Base-by-base conservation (phyloP, 1,140 invertebrate genomes). In the Drosophila navojoa region DNA sequence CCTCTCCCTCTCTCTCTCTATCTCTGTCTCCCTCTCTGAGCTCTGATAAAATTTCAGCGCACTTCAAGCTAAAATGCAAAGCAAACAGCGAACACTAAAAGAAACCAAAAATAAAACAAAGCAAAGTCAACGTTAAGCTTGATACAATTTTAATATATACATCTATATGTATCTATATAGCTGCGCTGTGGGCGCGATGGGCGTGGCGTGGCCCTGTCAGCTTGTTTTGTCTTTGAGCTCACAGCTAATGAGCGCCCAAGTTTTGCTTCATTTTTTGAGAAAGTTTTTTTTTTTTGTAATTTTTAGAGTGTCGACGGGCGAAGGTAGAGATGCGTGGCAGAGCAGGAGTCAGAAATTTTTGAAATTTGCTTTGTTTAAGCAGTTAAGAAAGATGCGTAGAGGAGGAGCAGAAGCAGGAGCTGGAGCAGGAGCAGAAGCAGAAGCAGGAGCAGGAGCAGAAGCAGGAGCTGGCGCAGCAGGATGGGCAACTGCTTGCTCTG, bases 81-180 rank as follows among this genome's bases (percentile, higher is more conserved):
- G 79, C 55, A 73, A 82, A 77, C 57, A 47, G 54, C 58, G 64
- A 16, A 2, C 40, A 38, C 19, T 22, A 55, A 57, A 74, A 44
- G 59, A 63, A 58, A 44, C 55, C 38, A 57, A 52, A 50, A 57
- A 67, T 49, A 59, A 59, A 71, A 19, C 52, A 59, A 70, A 52
- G 70, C 64, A 62, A 61, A 68, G 81, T 84, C 76, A 77, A 73
- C 74, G 76, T 73, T 75, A 80, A 80, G 77, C 77, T 74, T 77
- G 73, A 73, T 80, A 76, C 42, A 80, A 85, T 80, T 80, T 77
- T 77, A 80, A 85, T 68, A 85, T 73, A 22, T 13, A 13, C 15
- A 44, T 44, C 15, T 44, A 44, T 44, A 44, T 44, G 15, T 44
- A 42, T 42, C 15, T 44, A 44, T 15, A n/a, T 25, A 57, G 62